Conservation (phyloP, 1,140 invertebrate species). For the Tetragnatha versicolor region DNA sequence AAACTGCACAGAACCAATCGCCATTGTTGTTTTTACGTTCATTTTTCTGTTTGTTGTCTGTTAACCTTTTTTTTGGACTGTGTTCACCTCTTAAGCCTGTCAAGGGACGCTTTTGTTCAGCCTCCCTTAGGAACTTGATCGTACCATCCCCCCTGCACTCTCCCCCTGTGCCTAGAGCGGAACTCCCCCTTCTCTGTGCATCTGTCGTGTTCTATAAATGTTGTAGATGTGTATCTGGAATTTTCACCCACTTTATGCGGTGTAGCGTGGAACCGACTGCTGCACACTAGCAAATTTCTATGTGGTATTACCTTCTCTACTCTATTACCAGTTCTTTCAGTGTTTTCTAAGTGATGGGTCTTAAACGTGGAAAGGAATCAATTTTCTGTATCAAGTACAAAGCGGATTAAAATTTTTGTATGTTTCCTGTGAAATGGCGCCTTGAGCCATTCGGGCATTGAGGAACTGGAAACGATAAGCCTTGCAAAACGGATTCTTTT, state of each 20-base stretch:
- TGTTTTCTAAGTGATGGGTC: background rate
- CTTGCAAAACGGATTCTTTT: no score
- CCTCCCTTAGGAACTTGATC: no score
- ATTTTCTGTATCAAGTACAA: conserved; percentile 2
- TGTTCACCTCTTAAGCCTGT: background rate
- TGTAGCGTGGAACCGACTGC: background rate
- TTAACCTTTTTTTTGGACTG: conserved; percentile 4
- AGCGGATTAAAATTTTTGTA: background rate
- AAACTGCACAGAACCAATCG: conserved; percentile 47
- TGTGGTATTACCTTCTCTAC: conserved; percentile 16
- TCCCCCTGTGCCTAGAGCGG: conserved; percentile 12
- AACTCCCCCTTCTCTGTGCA: background rate
- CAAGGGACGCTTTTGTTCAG: background rate
- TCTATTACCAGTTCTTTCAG: conserved; percentile 24
- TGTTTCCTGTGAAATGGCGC: background rate
- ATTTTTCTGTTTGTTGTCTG: conserved; percentile 41
- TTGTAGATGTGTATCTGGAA: conserved; percentile 43
- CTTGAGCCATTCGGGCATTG: background rate
- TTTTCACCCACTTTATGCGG: conserved; percentile 4
- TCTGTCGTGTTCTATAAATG: conserved; percentile 49
- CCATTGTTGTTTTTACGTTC: conserved; percentile 51
- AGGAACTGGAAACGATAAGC: background rate
- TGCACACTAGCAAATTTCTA: background rate
- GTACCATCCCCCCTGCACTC: background rate
- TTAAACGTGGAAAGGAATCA: background rate